Evolutionary conservation across 2,113 vertebrate species (phyloP), one percentile per base, ranked within the genome.

Genomic region (Loxodonta africana): DNA sequence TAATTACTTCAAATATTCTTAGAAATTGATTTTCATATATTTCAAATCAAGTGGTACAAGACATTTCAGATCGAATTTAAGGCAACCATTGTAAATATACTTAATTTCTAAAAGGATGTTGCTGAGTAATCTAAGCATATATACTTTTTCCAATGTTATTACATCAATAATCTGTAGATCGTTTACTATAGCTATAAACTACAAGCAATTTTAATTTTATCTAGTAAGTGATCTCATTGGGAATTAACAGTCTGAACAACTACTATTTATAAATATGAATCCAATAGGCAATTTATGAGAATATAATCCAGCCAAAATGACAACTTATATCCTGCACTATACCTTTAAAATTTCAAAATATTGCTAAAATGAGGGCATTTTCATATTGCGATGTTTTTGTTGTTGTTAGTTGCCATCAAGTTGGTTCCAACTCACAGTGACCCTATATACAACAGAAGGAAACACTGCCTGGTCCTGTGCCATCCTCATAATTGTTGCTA

Each of bases 241-340:
- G 62, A 89, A 89, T 83, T 81, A 87, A 60, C 48, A 37, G 41
- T 41, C 23, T 46, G 18, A 94, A 78, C 53, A 95, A 33, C 37
- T 91, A n/a, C 28, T 91, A 67, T 46, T 78, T 88, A 53, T 74
- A 93, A 83, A 91, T 85, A 51, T 7, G 44, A 95, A 74, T 89
- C 17, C 53, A 92, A 53, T 33, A n/a, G 48, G 76, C 14, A 76
- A 69, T 23, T 91, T 94, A 89, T 53, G 37, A 84, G 41, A 89
- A 71, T 0, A 37, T 57, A 87, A 76, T 71, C 95, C 25, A 92
- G 62, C 48, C 9, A 74, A 89, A 91, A 65, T 85, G 60, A 71
- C 6, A n/a, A 73, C 20, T 73, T 37, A 73, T 37, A 73, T 73
- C 69, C 37, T 73, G 30, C 41, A 96, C 62, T 63, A 63, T 83